phyloP scores from a whole-genome alignment of 1,140 invertebrate genomes.

The Bactericera cockerelli region DNA sequence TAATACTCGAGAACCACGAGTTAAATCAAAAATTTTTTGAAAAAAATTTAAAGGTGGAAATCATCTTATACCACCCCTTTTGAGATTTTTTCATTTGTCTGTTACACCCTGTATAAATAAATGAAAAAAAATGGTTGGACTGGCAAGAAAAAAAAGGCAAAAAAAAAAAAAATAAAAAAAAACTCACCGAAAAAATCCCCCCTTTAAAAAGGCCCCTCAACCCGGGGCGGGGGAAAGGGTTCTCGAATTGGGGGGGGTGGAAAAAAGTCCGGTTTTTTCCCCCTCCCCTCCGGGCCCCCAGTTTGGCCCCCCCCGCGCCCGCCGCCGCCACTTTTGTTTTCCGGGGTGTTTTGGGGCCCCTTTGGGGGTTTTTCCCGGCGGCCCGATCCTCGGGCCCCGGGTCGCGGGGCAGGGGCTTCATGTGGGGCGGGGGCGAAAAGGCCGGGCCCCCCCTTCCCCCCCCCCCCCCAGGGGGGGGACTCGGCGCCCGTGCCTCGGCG shows the following conservation, averaged over 20 bases:
- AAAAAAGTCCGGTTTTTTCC: conserved; percentile 94
- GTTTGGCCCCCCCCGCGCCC: no score
- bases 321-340: conserved; percentile 23
- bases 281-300: conserved; percentile 11
- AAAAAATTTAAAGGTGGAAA: no score
- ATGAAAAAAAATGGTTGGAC: no score
- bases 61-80: no score
- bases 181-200: conserved; percentile 94
- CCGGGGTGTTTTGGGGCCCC: neutral
- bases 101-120: no score
- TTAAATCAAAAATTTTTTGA: no score
- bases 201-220: conserved; percentile 95
- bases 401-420: conserved; percentile 88
- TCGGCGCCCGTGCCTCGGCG: no score
- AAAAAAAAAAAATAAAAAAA: no score
- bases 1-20: no score
- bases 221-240: conserved; percentile 92
- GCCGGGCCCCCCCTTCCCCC: conserved; percentile 36
- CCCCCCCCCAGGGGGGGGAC: conserved; percentile 15
- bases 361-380: no score
- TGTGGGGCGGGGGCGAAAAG: conserved; percentile 72
- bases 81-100: no score
- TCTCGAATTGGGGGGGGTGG: conserved; percentile 97
- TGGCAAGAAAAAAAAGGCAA: no score
- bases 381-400: conserved; percentile 75